These are phyloP conservation scores for Ethmia dodecea DNA, from an alignment of 2,888 invertebrate species.

Conservation along the genomic window DNA sequence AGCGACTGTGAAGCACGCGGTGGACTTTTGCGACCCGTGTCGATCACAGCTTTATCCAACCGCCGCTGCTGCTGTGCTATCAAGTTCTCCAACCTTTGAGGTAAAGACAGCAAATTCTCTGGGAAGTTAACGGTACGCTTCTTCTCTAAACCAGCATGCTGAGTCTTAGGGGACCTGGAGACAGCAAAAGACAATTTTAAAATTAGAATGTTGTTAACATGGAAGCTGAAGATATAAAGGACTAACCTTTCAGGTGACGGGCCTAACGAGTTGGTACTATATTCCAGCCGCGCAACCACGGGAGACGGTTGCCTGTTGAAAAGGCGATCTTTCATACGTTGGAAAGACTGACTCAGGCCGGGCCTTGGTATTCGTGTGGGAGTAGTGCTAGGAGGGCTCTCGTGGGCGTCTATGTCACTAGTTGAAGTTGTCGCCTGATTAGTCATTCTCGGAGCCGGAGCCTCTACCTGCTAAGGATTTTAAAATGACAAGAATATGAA, in stretches of 20 bases:
- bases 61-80: constrained; percentile 47
- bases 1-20: constrained; percentile 46
- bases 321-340: constrained; percentile 42
- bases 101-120: constrained; percentile 45
- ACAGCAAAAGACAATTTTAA: no score
- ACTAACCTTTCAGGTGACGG: constrained; percentile 38
- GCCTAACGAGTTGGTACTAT: constrained; percentile 35
- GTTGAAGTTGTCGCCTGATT: neutral
- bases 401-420: neutral
- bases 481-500: neutral
- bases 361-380: constrained; percentile 39
- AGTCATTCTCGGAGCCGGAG: constrained; percentile 4
- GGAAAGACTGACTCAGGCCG: constrained; percentile 42
- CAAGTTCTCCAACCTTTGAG: constrained; percentile 48
- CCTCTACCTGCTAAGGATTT: constrained; percentile 8
- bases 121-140: constrained; percentile 58
- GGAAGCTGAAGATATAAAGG: neutral
- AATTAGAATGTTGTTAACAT: no score
- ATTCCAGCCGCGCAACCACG: no score
- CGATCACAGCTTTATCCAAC: constrained; percentile 42
- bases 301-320: constrained; percentile 27
- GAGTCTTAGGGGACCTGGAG: constrained; percentile 34
- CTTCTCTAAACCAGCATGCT: constrained; percentile 33
- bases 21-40: constrained; percentile 42
- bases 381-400: constrained; percentile 4